Evolutionary conservation across 92 coral and sea anemone genomes (phyloP).

Genomic region (Parazoanthus atlanticus): DNA sequence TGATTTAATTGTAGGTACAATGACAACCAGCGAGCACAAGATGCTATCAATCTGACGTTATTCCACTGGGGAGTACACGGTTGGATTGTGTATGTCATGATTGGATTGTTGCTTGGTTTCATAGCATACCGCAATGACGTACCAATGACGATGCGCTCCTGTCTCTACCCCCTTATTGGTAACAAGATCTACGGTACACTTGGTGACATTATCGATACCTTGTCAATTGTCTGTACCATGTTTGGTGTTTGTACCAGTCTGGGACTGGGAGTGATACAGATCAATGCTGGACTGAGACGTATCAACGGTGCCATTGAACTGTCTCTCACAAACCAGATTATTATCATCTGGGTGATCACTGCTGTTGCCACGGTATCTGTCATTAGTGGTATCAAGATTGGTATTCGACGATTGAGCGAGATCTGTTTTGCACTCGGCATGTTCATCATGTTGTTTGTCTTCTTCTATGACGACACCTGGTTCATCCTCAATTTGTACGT

Average conservation of each 20-base stretch:
- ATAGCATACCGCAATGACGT: conserved; percentile 75
- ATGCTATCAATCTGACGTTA: conserved; percentile 79
- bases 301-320: conserved; percentile 36
- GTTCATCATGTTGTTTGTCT: conserved; percentile 56
- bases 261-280: conserved; percentile 48
- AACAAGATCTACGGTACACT: conserved; percentile 52
- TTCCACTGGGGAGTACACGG: conserved; percentile 97
- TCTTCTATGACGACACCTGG: conserved; percentile 58
- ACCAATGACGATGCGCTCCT: conserved; percentile 92
- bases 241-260: conserved; percentile 58
- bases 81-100: conserved; percentile 86
- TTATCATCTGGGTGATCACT: conserved; percentile 56
- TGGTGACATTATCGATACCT: conserved; percentile 51
- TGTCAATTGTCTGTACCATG: conserved; percentile 55
- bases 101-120: conserved; percentile 83
- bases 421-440: conserved; percentile 54
- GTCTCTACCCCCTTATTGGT: conserved; percentile 57
- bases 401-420: conserved; percentile 51
- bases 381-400: conserved; percentile 52
- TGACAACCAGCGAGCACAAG: conserved; percentile 91
- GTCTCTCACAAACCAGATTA: conserved; percentile 41
- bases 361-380: conserved; percentile 52
- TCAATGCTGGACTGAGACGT: conserved; percentile 55
- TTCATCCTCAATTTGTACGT: conserved; percentile 47
- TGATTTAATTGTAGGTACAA: conserved; percentile 59